Base-by-base conservation (phyloP, 2,113 vertebrate species). In the Callopanchax toddi region DNA sequence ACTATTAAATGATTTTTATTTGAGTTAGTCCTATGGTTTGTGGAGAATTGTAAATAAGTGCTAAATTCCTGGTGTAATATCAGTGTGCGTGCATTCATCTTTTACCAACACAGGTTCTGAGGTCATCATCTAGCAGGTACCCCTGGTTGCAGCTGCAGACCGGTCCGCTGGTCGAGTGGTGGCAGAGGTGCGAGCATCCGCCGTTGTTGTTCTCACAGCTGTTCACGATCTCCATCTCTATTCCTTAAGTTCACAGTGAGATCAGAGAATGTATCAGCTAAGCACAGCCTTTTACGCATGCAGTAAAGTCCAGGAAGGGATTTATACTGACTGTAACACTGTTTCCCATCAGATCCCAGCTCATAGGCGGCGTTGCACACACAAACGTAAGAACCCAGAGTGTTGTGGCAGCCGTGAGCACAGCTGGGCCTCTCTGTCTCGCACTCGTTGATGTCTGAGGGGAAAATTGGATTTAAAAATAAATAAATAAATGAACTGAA, bases 211-310 rank as follows among this genome's bases (percentile, higher is more conserved):
- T 68, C 68, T 97, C 97, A 0, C 97, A 99, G 84, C 95, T 97
- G 91, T 97, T 97, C 43, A 99, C 94, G 0, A 99, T 95, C 87
- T 99, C 97, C 97, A 99, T 96, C 83, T 97, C 96, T 11, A 99
- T 98, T 25, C 94, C 97, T 99, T 12, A 8, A 20, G 43, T 65
- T 46, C 29, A 76, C 18, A 69, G 5, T 7, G 37, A 5, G n/a
- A n/a, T n/a, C n/a, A n/a, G n/a, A n/a, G n/a, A 18, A 10, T 15
- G 0, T 36, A 17, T 6, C 7, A 50, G 10, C 10, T 26, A 7
- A 55, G 32, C 40, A 7, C 44, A 7, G 39, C 3, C 25, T 25
- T 50, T 49, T 36, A 18, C 4, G 11, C 22, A 32, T 36, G 3
- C n/a, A 3, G 15, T 20, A 50, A 50, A n/a, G 22, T 3, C 11